These are phyloP conservation scores for Phaethon lepturus DNA, from an alignment of 2,113 vertebrate species.

Conservation along the genomic window DNA sequence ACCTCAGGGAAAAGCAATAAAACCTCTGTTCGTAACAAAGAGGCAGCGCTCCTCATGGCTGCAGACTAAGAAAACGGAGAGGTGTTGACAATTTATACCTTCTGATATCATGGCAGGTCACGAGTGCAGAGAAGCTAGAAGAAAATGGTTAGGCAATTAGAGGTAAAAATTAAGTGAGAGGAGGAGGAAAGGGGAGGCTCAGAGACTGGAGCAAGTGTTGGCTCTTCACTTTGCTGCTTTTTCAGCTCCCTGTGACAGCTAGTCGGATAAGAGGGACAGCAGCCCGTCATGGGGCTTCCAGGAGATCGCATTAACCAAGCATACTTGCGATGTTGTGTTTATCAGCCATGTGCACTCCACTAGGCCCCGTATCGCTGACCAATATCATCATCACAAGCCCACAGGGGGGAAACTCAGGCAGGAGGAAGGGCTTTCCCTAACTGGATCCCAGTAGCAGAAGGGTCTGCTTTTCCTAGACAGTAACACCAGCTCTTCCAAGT, in stretches of 20 bases:
- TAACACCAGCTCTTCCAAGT: not conserved
- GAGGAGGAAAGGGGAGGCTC: not conserved
- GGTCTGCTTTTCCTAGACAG: not conserved
- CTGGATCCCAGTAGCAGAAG: not conserved
- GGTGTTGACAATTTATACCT: not conserved
- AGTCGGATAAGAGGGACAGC: not conserved
- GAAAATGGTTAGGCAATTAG: not conserved
- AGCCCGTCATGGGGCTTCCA: not conserved
- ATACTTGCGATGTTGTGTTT: not conserved
- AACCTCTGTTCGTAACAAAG: not conserved
- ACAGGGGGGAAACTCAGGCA: not conserved
- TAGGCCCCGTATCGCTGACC: not conserved
- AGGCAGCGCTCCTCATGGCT: not conserved
- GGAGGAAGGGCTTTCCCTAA: not conserved
- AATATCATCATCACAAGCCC: too few relatives aligned
- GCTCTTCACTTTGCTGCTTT: not conserved
- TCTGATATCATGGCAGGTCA: too few relatives aligned
- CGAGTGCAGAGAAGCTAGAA: not conserved
- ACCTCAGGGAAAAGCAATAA: not conserved
- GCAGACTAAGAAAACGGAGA: not conserved
- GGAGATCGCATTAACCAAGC: not conserved
- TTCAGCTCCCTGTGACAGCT: not conserved
- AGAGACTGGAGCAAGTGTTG: not conserved
- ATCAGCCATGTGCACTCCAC: not conserved
- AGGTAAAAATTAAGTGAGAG: not conserved